phyloP scores from a whole-genome alignment of 1,140 invertebrate genomes.

The Drosophila pallidifrons region DNA sequence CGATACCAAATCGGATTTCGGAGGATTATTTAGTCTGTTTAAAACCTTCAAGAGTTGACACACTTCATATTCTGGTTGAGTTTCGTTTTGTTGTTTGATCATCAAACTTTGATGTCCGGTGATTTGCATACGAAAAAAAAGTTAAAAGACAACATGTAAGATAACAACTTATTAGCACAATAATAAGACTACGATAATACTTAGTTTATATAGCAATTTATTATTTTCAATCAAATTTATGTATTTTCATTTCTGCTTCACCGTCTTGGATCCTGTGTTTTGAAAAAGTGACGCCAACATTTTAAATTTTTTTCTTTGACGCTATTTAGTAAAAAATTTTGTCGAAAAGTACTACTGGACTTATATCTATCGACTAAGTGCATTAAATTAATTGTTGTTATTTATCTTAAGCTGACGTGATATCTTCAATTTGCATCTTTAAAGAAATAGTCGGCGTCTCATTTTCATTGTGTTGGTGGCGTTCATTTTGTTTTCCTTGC shows the following conservation, averaged over 20 bases:
- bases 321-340: constrained; percentile 30
- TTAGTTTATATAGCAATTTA: neutral
- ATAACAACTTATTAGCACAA: neutral
- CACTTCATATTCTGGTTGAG: constrained; percentile 23
- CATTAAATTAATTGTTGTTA: too few species aligned
- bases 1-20: too few species aligned
- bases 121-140: constrained; percentile 15
- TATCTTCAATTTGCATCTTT: constrained; percentile 8
- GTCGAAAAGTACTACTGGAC: too few species aligned
- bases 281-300: constrained; percentile 68
- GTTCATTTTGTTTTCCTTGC: constrained; percentile 82
- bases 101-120: constrained; percentile 14
- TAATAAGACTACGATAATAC: neutral
- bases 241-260: too few species aligned
- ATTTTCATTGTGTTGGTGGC: constrained; percentile 59
- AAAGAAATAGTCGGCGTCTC: constrained; percentile 59
- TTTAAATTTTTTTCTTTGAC: constrained; percentile 48
- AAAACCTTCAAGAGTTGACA: constrained; percentile 1
- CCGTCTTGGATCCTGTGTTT: constrained; percentile 32
- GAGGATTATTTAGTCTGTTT: too few species aligned
- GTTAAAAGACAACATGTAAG: constrained; percentile 38
- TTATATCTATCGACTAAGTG: too few species aligned
- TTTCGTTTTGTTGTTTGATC: constrained; percentile 45
- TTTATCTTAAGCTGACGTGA: neutral
- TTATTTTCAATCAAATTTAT: neutral